Conservation (phyloP, 2,888 invertebrate species). For the Branchipolynoe longqiensis region DNA sequence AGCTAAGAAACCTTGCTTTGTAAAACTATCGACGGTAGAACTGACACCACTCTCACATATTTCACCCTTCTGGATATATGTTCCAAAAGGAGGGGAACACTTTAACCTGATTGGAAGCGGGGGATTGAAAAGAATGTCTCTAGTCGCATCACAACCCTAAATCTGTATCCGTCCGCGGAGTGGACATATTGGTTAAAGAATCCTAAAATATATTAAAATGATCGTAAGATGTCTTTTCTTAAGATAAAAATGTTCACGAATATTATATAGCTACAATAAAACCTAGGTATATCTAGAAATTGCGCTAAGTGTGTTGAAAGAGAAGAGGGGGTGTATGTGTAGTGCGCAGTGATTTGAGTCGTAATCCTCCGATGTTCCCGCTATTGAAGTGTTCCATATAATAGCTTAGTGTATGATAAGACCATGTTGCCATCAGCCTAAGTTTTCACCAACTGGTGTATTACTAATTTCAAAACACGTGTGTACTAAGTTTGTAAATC, state of each 20-base stretch:
- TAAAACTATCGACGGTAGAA: not conserved
- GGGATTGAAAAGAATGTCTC: conserved; percentile 79
- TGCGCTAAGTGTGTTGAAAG: not conserved
- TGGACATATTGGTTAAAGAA: conserved; percentile 77
- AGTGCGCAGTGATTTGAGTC: conserved; percentile 77
- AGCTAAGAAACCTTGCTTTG: not conserved
- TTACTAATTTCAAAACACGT: conserved; percentile 73
- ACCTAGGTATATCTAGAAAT: not conserved
- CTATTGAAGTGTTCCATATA: conserved; percentile 81
- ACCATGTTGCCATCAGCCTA: conserved; percentile 81
- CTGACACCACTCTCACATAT: not conserved
- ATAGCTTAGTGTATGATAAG: conserved; percentile 81
- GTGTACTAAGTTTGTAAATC: conserved; percentile 69
- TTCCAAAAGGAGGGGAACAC: conserved; percentile 46
- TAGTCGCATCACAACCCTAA: conserved; percentile 76
- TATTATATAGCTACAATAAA: not conserved
- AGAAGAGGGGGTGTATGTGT: conserved; percentile 6
- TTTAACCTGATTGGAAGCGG: conserved; percentile 78
- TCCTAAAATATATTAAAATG: conserved; percentile 75
- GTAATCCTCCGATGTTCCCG: conserved; percentile 80
- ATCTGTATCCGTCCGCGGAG: conserved; percentile 76
- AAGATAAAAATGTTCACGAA: not conserved
- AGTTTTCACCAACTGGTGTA: conserved; percentile 74
- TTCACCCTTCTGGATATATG: not conserved
- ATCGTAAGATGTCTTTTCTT: conserved; percentile 10